Evolutionary conservation across 1,140 invertebrate genomes (phyloP).

Genomic region (Drosophila equinoxialis): DNA sequence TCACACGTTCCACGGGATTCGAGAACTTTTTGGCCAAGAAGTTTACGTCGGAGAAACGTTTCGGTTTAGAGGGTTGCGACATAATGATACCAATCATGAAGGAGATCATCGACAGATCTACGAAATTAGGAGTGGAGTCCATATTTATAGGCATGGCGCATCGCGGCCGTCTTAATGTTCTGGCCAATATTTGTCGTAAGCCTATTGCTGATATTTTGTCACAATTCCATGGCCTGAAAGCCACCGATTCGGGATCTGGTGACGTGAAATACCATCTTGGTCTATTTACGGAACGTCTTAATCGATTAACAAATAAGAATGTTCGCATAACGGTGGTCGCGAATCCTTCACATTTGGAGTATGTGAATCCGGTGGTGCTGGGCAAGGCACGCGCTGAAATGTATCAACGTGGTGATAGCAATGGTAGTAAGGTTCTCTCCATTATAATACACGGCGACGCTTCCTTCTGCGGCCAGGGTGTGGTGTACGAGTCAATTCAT

Average conservation of each 20-base stretch:
- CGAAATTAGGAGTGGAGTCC: conserved; percentile 90
- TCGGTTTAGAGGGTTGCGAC: conserved; percentile 96
- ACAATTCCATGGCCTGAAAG: conserved; percentile 92
- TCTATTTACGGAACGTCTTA: conserved; percentile 91
- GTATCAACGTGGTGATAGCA: conserved; percentile 90
- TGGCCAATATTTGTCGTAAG: conserved; percentile 95
- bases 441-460: conserved; percentile 95
- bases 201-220: conserved; percentile 93
- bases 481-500: conserved; percentile 94
- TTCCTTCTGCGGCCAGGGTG: conserved; percentile 93
- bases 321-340: conserved; percentile 92
- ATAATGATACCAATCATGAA: conserved; percentile 94
- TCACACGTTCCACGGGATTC: conserved; percentile 84
- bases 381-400: conserved; percentile 94
- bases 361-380: conserved; percentile 92
- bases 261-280: conserved; percentile 98
- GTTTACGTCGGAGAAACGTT: conserved; percentile 95
- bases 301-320: conserved; percentile 91
- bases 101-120: conserved; percentile 93
- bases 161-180: conserved; percentile 93
- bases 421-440: conserved; percentile 89
- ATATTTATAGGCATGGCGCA: conserved; percentile 92
- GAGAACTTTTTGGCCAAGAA: conserved; percentile 95
- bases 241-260: conserved; percentile 91
- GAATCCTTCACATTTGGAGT: conserved; percentile 96